These are phyloP conservation scores for Onychomys arenicola DNA, from an alignment of 2,797 vertebrate genomes.

Conservation along the genomic window DNA sequence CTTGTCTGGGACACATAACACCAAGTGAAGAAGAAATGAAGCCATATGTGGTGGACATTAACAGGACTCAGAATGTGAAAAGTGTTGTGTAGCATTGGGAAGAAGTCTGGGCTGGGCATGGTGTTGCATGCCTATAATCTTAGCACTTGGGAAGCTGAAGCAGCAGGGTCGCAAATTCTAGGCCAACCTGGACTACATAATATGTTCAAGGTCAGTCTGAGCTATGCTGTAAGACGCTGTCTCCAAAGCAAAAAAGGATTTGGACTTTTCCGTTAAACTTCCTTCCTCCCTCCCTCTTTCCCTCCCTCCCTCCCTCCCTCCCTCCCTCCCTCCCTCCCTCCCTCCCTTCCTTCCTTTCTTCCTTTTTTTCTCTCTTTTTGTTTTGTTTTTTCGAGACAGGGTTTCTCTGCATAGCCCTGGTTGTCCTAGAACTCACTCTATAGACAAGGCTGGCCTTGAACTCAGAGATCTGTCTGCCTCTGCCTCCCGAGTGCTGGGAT, in stretches of 20 bases:
- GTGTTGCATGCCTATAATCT: background rate
- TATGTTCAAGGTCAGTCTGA: background rate
- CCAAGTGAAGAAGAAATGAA: background rate
- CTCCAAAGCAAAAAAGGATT: background rate
- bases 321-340: no score
- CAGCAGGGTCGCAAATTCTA: background rate
- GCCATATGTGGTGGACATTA: background rate
- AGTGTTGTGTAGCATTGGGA: background rate
- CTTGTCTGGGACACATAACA: background rate
- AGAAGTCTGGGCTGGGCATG: no score
- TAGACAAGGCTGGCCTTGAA: no score
- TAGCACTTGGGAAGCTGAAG: background rate
- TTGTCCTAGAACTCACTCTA: no score
- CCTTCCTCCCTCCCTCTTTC: no score
- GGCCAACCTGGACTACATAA: background rate
- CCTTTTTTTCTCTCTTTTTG: no score
- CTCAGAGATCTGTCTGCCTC: no score
- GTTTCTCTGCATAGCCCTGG: no score
- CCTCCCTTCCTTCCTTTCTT: no score
- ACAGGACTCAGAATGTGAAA: background rate
- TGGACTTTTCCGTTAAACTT: background rate
- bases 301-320: rapidly evolving
- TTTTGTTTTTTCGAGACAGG: no score
- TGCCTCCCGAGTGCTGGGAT: no score
- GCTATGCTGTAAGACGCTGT: background rate